Conservation (phyloP, 2,888 invertebrate genomes). For the Oscheius sp. region DNA sequence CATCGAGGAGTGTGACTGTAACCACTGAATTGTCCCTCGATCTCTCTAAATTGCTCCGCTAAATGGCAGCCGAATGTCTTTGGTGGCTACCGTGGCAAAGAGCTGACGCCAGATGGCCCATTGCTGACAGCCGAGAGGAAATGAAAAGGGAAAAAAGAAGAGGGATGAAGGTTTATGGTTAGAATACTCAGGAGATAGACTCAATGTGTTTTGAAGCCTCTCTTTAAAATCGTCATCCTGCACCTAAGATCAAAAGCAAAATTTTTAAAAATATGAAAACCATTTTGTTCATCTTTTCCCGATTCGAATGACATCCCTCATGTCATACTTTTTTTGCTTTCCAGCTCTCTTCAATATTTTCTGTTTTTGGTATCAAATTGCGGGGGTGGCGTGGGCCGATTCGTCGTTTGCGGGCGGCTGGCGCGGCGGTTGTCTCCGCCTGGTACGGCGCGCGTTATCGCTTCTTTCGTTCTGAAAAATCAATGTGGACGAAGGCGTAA, state of each 20-base stretch:
- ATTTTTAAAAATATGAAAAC: too few species aligned
- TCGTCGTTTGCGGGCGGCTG: too few species aligned
- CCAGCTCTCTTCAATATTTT: background rate
- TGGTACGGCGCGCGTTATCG: constrained; percentile 19
- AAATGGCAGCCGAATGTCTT: background rate
- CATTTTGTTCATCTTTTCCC: background rate
- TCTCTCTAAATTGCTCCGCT: too few species aligned
- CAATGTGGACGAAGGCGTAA: constrained; percentile 30
- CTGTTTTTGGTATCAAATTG: constrained; percentile 20
- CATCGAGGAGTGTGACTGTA: too few species aligned
- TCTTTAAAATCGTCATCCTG: too few species aligned
- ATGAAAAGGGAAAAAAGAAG: background rate
- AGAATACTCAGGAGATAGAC: too few species aligned
- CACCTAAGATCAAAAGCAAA: too few species aligned
- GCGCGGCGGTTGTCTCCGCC: background rate
- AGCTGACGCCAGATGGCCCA: background rate
- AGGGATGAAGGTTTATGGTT: background rate
- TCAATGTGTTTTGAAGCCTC: too few species aligned
- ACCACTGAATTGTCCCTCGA: too few species aligned
- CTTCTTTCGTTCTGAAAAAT: constrained; percentile 25
- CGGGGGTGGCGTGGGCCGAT: constrained; percentile 2
- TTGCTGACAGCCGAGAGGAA: constrained; percentile 12
- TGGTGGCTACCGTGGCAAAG: background rate
- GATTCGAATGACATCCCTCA: background rate
- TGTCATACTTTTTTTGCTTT: background rate